Percentiles rank a stretch among this genome's conserved stretches.
These are phyloP conservation scores for Notarius quadriscutis DNA, from an alignment of 2,113 vertebrate species.

Conservation along the genomic window DNA sequence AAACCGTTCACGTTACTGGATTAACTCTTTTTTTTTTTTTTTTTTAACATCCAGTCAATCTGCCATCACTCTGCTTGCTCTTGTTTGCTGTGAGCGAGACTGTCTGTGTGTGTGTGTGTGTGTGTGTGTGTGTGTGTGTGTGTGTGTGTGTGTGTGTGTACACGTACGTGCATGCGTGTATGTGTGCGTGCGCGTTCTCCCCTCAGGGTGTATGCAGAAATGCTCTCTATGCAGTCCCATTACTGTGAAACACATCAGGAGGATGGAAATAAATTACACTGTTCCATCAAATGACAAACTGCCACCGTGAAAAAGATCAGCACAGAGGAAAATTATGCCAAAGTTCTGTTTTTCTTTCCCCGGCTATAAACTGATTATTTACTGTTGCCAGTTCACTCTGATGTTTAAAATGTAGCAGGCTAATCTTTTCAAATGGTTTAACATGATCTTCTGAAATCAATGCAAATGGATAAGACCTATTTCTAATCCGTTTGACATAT, in stretches of 20 bases:
- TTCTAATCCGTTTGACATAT: slow-evolving; percentile 51
- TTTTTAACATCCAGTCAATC: slow-evolving; percentile 29
- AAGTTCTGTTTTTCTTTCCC: slow-evolving; percentile 35
- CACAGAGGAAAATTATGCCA: slow-evolving; percentile 39
- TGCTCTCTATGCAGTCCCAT: slow-evolving; percentile 54
- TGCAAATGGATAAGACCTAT: slow-evolving; percentile 48
- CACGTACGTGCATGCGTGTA: slow-evolving; percentile 21
- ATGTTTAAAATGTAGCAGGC: slow-evolving; percentile 45
- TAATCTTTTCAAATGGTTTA: slow-evolving; percentile 58
- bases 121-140: slow-evolving; percentile 29
- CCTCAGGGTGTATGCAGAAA: slow-evolving; percentile 56
- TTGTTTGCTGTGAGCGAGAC: slow-evolving; percentile 43
- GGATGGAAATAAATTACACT: slow-evolving; percentile 58
- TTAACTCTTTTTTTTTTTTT: slow-evolving; percentile 23
- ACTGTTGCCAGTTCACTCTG: slow-evolving; percentile 42
- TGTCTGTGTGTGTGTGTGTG: slow-evolving; percentile 21
- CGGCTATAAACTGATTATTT: slow-evolving; percentile 54
- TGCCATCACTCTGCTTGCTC: slow-evolving; percentile 37
- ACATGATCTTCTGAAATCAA: slow-evolving; percentile 52
- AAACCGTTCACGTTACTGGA: slow-evolving; percentile 22
- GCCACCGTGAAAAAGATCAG: slow-evolving; percentile 52
- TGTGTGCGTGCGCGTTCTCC: slow-evolving; percentile 31
- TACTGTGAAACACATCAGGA: slow-evolving; percentile 55
- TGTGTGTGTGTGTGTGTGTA: slow-evolving; percentile 17
- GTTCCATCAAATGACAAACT: slow-evolving; percentile 57